Evolutionary conservation across 2,888 invertebrate species (phyloP).

Genomic region (Thecocarcelia acutangulata): DNA sequence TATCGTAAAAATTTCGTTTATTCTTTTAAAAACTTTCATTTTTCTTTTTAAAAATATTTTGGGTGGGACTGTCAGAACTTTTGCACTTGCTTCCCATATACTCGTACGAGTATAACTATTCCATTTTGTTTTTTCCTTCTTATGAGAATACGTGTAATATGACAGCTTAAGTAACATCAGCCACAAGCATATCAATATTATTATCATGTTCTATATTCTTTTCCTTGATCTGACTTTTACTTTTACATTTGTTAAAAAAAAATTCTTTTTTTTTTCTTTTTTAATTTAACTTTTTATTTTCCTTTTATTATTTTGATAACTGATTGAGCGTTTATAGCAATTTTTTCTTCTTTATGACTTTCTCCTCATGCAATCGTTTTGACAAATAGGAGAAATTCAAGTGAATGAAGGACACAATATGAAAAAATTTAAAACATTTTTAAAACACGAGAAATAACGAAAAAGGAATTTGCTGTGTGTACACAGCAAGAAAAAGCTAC

Average conservation of each 20-base stretch:
- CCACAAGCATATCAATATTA: slow-evolving; percentile 13
- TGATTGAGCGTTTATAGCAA: slow-evolving; percentile 24
- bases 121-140: too few relatives aligned
- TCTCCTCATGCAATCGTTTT: background rate
- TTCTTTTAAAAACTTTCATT: slow-evolving; percentile 18
- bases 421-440: background rate
- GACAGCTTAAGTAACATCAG: slow-evolving; percentile 3
- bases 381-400: background rate
- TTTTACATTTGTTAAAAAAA: slow-evolving; percentile 31
- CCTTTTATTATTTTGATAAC: slow-evolving; percentile 43
- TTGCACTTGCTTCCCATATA: background rate
- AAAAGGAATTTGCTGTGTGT: too few relatives aligned
- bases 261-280: background rate
- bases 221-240: slow-evolving; percentile 61
- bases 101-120: too few relatives aligned
- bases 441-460: background rate
- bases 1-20: slow-evolving; percentile 35
- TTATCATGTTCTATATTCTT: slow-evolving; percentile 51
- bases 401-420: background rate
- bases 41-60: background rate
- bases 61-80: slow-evolving; percentile 12
- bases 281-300: slow-evolving; percentile 31
- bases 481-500: too few relatives aligned
- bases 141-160: background rate
- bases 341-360: background rate